Conservation (phyloP, 2,888 invertebrate genomes). For the Hirtodrosophila duncani region DNA sequence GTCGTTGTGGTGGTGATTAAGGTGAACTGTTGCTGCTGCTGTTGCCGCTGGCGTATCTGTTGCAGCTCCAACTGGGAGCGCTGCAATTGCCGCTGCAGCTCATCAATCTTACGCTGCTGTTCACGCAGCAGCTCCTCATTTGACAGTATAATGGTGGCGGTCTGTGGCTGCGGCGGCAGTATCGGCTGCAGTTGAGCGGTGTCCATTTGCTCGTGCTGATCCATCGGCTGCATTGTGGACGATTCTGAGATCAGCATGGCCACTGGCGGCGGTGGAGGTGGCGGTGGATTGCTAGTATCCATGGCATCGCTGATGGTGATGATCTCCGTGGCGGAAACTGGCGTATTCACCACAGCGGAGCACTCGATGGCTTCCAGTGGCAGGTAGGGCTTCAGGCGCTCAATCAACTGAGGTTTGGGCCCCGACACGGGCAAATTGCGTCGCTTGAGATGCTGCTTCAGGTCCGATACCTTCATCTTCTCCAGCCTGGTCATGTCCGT, state of each 20-base stretch:
- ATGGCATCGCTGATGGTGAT: conserved; percentile 61
- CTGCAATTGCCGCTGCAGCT: conserved; percentile 89
- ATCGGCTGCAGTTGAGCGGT: conserved; percentile 74
- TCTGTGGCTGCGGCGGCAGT: conserved; percentile 71
- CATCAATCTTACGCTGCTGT: conserved; percentile 92
- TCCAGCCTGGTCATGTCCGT: conserved; percentile 84
- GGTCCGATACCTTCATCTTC: conserved; percentile 97
- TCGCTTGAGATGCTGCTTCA: conserved; percentile 95
- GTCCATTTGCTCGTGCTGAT: conserved; percentile 77
- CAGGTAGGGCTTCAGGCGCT: conserved; percentile 88
- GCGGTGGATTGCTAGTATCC: conserved; percentile 64
- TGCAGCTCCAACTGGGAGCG: conserved; percentile 88
- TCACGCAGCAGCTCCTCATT: conserved; percentile 89
- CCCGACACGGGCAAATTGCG: conserved; percentile 97
- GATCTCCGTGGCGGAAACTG: conserved; percentile 52
- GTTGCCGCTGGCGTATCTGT: conserved; percentile 80
- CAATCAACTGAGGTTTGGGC: conserved; percentile 95
- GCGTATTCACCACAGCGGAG: conserved; percentile 44
- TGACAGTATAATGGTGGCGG: conserved; percentile 76
- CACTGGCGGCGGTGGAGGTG: conserved; percentile 33
- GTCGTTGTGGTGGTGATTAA: conserved; percentile 70
- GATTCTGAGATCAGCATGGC: conserved; percentile 70
- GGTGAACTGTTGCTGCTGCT: conserved; percentile 70
- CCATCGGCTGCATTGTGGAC: conserved; percentile 52
- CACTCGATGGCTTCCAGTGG: conserved; percentile 78